Evolutionary conservation across 1,140 invertebrate species (phyloP), one percentile per base, ranked within the genome.

Genomic region (Grapholita molesta): DNA sequence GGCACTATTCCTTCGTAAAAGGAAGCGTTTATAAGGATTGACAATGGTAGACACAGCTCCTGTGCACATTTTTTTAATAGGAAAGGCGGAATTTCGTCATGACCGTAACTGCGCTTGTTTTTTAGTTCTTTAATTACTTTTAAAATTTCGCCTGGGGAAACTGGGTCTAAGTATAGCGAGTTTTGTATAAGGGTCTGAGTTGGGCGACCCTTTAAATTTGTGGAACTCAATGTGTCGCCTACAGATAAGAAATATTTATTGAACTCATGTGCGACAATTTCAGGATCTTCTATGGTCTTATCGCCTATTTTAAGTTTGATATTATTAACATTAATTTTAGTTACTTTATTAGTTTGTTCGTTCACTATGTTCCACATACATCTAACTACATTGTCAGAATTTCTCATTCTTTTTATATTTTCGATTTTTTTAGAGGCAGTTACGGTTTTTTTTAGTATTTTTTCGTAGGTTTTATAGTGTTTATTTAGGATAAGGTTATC

Each of bases 91-190:
- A 68, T 2, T 35, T 68, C 52, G 11, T 68, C 67, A 18, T 30
- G 5, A 4, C 67, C 67, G 15, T 6, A 68, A n/a, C 67, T 68
- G 15, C 25, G 7, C 61, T 68, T 68, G 38, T 68, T 68, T 68
- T 68, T 68, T 24, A 68, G 28, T 1, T 33, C 11, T 35, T 25
- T 57, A 12, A 68, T 68, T 33, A 35, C 24, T 11, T 33, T 57
- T 2, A 30, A 12, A 5, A 68, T 55, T 68, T 68, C 67, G 3
- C 11, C 11, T 11, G 21, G 11, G 6, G 25, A 12, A 4, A 32
- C 32, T 6, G 28, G 48, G 5, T 12, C 9, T 15, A 68, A 6
- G 28, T 23, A 68, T 3, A 67, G 52, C 2, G 66, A 67, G 12
- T 67, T 55, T n/a, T 4, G 24, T 8, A 28, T 55, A 11, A 28